Evolutionary conservation across 2,888 invertebrate species (phyloP).

Genomic region (Vanessa cardui): DNA sequence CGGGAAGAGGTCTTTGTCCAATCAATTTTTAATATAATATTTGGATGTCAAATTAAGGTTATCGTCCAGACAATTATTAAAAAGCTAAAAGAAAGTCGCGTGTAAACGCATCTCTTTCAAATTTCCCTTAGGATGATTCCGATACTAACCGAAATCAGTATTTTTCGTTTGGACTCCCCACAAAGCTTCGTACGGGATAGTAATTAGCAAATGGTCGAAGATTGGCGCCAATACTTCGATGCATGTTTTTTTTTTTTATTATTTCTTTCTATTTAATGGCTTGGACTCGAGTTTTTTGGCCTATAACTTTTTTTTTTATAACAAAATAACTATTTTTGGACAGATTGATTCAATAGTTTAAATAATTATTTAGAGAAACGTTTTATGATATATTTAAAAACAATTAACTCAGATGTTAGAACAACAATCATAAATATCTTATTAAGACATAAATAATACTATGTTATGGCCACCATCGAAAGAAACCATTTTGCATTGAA

Average conservation of each 20-base stretch:
- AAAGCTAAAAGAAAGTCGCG: not conserved
- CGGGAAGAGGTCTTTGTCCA: too few species aligned
- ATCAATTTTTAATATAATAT: too few species aligned
- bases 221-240: conserved; percentile 48
- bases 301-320: not conserved
- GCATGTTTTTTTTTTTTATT: conserved; percentile 37
- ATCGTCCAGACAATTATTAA: too few species aligned
- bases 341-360: conserved; percentile 21
- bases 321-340: not conserved
- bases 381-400: conserved; percentile 47
- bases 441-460: conserved; percentile 60
- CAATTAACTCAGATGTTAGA: conserved; percentile 48
- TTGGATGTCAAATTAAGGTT: too few species aligned
- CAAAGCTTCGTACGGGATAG: conserved; percentile 57
- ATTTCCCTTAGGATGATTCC: conserved; percentile 26
- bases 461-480: conserved; percentile 33
- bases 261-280: conserved; percentile 21
- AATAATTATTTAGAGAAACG: conserved; percentile 31
- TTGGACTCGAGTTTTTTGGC: conserved; percentile 19
- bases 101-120: conserved; percentile 11
- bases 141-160: conserved; percentile 38
- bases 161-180: conserved; percentile 45
- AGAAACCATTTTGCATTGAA: conserved; percentile 39
- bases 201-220: conserved; percentile 78
- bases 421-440: conserved; percentile 58